These are phyloP conservation scores for Petrolisthes cinctipes DNA, from an alignment of 2,888 invertebrate genomes.

Conservation along the genomic window DNA sequence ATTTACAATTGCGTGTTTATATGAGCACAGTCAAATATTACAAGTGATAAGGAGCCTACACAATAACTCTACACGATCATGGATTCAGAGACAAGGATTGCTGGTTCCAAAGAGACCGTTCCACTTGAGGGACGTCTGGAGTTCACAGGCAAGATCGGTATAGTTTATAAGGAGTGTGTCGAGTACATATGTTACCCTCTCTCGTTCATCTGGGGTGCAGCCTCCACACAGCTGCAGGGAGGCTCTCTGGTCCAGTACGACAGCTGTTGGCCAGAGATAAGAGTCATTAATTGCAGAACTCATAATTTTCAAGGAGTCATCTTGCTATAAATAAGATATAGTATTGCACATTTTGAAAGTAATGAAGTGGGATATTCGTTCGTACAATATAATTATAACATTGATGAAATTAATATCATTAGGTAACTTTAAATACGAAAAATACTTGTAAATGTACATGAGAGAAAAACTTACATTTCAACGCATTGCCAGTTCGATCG, in stretches of 20 bases:
- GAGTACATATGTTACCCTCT: slow-evolving; percentile 26
- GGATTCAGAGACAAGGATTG: slow-evolving; percentile 5
- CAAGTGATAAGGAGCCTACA: too few relatives aligned
- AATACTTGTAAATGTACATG: too few relatives aligned
- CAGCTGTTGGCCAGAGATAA: neutral
- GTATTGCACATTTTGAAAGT: too few relatives aligned
- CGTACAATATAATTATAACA: too few relatives aligned
- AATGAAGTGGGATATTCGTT: too few relatives aligned
- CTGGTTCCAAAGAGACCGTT: slow-evolving; percentile 7
- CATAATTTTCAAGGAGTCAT: too few relatives aligned
- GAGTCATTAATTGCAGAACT: too few relatives aligned
- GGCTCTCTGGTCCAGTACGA: neutral
- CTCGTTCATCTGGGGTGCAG: slow-evolving; percentile 11
- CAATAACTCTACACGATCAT: neutral
- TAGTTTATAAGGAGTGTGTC: slow-evolving; percentile 19
- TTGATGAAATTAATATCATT: too few relatives aligned
- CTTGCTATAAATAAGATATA: too few relatives aligned
- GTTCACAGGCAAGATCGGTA: slow-evolving; percentile 8
- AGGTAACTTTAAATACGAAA: too few relatives aligned
- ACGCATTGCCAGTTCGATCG: slow-evolving; percentile 20
- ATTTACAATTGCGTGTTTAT: too few relatives aligned
- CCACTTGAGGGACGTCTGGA: slow-evolving; percentile 6
- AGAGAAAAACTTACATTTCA: slow-evolving; percentile 12
- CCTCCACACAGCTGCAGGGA: slow-evolving; percentile 11
- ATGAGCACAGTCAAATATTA: too few relatives aligned